Base-by-base conservation (phyloP, 1,140 invertebrate species). In the Gryllus bimaculatus region DNA sequence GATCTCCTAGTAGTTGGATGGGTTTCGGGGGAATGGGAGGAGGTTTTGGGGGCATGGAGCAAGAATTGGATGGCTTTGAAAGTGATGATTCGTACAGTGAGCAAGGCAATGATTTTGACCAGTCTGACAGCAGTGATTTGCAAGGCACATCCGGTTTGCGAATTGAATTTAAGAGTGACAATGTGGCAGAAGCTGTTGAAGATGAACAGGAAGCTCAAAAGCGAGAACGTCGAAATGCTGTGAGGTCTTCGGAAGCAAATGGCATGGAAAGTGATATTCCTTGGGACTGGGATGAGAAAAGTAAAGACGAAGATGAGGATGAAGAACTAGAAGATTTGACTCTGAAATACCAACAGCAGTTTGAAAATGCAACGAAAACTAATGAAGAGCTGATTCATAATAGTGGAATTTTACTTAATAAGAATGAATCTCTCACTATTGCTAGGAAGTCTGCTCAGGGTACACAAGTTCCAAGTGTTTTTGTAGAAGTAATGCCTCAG, bases 181-280 rank as follows among this genome's bases (percentile, higher is more conserved):
- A 95, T 85, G 90, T 94, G 66, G 95, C 94, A 0, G 94, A 96
- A 85, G 94, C 94, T 0, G 89, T 95, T 0, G 94, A 96, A 81
- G 86, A 92, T 79, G 89, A 90, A 83, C 78, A 85, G 81, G 81
- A 87, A 80, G 82, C 85, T 79, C 82, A 85, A 74, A 83, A 85
- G 81, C 81, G 84, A 8, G 83, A 86, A 39, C 84, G 85, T 76
- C 83, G 85, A 8, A 21, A 21, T 26, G 47, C 78, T 20, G 47
- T 47, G 8, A 49, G 73, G 49, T 48, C 73, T 18, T 75, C 47
- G 4, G 78, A 77, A n/a, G 20, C n/a, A 54, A 20, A 47, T 54
- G 76, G 76, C 8, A 79, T 10, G 15, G 80, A 78, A 8, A 47
- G 47, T 73, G 78, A 78, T 47, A 47, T 80, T 47, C 78, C 79